Evolutionary conservation across 2,113 vertebrate species (phyloP).

Genomic region (Entomyzon cyanotis): DNA sequence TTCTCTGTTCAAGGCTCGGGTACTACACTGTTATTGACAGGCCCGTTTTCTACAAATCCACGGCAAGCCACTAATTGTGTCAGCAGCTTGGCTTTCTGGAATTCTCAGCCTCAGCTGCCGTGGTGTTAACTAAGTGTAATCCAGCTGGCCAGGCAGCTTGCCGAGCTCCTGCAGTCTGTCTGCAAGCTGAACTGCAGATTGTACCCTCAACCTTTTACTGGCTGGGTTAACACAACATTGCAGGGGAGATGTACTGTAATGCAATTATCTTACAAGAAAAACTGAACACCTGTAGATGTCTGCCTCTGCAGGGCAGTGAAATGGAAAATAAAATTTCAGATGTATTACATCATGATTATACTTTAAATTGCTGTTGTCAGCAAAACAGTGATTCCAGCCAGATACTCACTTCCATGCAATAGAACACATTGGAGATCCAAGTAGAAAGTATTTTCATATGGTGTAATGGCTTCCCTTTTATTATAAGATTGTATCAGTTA

Average conservation of each 20-base stretch:
- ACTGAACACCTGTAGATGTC: background rate
- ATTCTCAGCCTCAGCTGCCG: background rate
- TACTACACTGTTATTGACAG: background rate
- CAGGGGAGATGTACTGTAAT: background rate
- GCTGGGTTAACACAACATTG: background rate
- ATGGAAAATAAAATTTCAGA: background rate
- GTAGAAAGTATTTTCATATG: background rate
- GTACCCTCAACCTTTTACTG: background rate
- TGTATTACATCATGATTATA: background rate
- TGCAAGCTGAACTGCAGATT: background rate
- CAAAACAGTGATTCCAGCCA: background rate
- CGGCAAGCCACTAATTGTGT: fast-evolving
- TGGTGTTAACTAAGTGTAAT: background rate
- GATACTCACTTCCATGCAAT: background rate
- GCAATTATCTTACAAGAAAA: background rate
- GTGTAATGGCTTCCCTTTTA: background rate
- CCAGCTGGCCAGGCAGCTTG: background rate
- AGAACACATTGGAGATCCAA: background rate
- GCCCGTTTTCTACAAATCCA: background rate
- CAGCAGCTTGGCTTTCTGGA: background rate
- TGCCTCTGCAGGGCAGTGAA: background rate
- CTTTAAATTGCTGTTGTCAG: background rate
- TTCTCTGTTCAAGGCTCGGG: background rate
- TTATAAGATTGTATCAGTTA: background rate
- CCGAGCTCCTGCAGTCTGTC: background rate